Evolutionary conservation across 2,888 invertebrate genomes (phyloP), one percentile per base, ranked within the genome.

Genomic region (Crossocerus cetratus): DNA sequence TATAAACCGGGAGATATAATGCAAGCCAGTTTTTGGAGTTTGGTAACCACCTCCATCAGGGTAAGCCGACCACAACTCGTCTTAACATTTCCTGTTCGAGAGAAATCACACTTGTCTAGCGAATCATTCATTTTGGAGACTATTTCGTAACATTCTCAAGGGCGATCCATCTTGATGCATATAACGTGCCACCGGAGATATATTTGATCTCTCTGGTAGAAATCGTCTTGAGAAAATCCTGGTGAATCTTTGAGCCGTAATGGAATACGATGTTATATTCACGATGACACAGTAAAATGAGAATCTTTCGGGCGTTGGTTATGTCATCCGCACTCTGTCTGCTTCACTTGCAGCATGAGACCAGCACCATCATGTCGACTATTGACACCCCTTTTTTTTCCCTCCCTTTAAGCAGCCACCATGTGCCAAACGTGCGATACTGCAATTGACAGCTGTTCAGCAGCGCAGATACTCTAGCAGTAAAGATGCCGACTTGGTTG

Each of bases 401-500:
- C 59, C 3, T 61, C n/a, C 62, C 61, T 72, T 0, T 65, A 81
- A 75, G 3, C 66, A 91, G 91, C 90, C 90, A 67, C 83, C 82
- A 71, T 86, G 87, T 69, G 83, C 89, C 44, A 90, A 89, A 78
- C 87, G 89, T 63, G 84, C 85, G 58, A 78, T 87, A 4, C 90
- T 90, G 44, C 86, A 87, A 69, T 72, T 91, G 63, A 86, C 88
- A 69, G 86, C 84, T 62, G 80, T 89, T 32, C 91, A 91, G 62
- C 90, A 90, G 57, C 92, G 95, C 77, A 91, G 92, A 69, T 97
- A 96, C 89, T 94, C 96, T 3, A 92, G 93, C 59, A 92, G 93
- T 64, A 93, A 94, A 88, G 97, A 98, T 85, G 96, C 96, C 22
- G 99, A 99, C 91, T 88, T 99, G 81, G 98, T 99, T 56, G 99